Base-by-base conservation (phyloP, 2,113 vertebrate species). In the Isichthys henryi region DNA sequence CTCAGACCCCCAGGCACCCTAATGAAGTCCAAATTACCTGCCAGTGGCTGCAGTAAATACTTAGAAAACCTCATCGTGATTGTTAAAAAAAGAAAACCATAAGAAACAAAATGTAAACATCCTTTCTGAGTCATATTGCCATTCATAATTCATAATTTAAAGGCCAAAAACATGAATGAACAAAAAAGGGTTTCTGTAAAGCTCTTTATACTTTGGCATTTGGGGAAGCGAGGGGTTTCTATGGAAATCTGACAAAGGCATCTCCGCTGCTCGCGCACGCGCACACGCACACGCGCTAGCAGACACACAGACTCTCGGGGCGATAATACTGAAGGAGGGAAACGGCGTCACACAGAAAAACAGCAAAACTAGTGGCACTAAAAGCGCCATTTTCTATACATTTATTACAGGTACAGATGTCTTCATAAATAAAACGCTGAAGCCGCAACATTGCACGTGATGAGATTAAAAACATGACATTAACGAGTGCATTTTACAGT, bases 401-500 rank as follows among this genome's bases (percentile, higher is more conserved):
- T 98, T 99, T 98, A 99, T 98, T 98, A 98, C 97, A 98, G 97
- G 95, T 98, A 98, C 96, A 97, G 96, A 97, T 96, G 97, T 97
- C 96, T 97, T 98, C 97, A 98, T 98, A 98, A 99, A 99, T 97
- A 98, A 98, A 99, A 99, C 97, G 97, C 97, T 98, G 97, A 99
- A 98, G 97, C 98, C 96, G 98, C 97, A 96, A 99, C 97, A 99
- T 99, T 99, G 98, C 98, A 99, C 98, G 97, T 96, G 96, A 98
- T 96, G 96, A 98, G 97, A 97, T 96, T 70, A 95, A 96, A 95
- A 98, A 96, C 93, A 93, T 96, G 97, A 84, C 95, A 92, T 95
- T 95, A 96, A 95, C 94, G 97, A 98, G 97, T 98, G 97, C 97
- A 97, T 98, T 98, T 80, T 97, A 97, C 97, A 98, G 96, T 96